Evolutionary conservation across 1,140 invertebrate species (phyloP).

Genomic region (Adoxophyes honmai): DNA sequence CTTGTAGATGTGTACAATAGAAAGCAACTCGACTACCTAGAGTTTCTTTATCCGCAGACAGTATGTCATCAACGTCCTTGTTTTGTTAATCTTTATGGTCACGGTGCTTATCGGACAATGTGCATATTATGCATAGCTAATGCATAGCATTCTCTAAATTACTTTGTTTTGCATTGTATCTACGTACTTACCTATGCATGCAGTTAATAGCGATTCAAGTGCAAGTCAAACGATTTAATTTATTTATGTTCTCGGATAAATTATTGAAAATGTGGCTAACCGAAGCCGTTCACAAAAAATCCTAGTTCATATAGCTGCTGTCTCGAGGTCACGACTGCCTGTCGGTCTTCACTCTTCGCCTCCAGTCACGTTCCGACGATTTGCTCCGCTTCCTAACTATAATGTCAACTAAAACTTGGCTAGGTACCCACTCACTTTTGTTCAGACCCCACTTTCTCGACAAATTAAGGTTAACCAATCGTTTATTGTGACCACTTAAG

Average conservation of each 20-base stretch:
- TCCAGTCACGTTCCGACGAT: background rate
- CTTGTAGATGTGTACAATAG: background rate
- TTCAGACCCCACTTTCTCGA: background rate
- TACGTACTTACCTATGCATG: no score
- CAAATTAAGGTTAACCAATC: conserved; percentile 13
- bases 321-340: background rate
- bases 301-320: no score
- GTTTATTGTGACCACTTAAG: conserved; percentile 14
- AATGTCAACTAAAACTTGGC: background rate
- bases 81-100: background rate
- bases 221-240: no score
- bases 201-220: no score
- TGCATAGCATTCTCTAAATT: no score
- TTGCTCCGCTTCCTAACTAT: background rate
- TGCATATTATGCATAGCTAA: background rate
- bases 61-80: conserved; percentile 2
- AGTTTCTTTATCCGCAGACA: background rate
- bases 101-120: conserved; percentile 1
- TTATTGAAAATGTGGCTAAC: no score
- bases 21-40: background rate
- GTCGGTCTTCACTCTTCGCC: background rate
- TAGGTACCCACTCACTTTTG: background rate
- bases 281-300: no score
- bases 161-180: no score
- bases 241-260: no score